phyloP scores from a whole-genome alignment of 30 jellyfish, hydroid and myxozoan species.

The Aurelia sp. region DNA sequence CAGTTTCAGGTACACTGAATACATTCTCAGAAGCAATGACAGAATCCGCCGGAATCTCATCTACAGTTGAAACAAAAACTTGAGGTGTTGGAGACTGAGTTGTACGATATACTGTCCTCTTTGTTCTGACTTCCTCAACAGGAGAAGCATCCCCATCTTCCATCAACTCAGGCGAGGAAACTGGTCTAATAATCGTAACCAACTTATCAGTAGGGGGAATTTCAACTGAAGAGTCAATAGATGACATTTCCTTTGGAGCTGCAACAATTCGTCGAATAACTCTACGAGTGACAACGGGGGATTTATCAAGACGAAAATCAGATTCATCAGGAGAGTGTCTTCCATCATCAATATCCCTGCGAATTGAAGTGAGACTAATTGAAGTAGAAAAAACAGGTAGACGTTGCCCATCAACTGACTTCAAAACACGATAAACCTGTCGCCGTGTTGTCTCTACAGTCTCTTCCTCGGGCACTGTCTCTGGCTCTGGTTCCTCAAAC shows the following conservation, averaged over 20 bases:
- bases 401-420: background rate
- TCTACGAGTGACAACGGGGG: background rate
- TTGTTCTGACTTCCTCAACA: background rate
- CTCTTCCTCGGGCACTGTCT: slow-evolving; percentile 11
- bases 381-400: background rate
- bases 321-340: too few relatives aligned
- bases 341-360: background rate
- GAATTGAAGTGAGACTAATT: background rate
- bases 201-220: background rate
- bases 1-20: too few relatives aligned
- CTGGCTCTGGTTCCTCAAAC: slow-evolving; percentile 32
- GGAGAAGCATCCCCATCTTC: background rate
- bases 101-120: background rate
- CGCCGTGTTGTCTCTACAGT: slow-evolving; percentile 34
- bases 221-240: too few relatives aligned
- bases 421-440: slow-evolving; percentile 2
- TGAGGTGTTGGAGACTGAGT: background rate
- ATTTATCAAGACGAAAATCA: background rate
- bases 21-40: too few relatives aligned
- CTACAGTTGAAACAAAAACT: too few relatives aligned
- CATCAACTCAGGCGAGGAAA: too few relatives aligned
- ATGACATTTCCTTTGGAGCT: background rate
- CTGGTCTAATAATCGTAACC: slow-evolving; percentile 13
- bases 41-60: too few relatives aligned
- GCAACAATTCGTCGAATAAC: slow-evolving; percentile 1